Evolutionary conservation across 2,113 vertebrate genomes (phyloP).

Genomic region (Leucosticte australis): DNA sequence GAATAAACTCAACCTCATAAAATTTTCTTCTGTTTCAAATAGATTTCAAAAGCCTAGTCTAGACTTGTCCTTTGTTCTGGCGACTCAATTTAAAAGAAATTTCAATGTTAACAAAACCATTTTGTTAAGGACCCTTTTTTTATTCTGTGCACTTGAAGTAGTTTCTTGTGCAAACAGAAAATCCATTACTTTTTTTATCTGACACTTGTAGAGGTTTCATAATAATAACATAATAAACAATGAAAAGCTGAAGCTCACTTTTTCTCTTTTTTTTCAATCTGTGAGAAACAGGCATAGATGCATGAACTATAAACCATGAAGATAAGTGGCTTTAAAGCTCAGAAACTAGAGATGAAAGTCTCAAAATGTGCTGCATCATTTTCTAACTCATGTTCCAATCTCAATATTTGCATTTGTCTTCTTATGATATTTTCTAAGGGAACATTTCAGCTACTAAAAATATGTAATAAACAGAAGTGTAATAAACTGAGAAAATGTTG

Average conservation of each 20-base stretch:
- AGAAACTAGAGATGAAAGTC: not conserved
- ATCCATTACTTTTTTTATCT: not conserved
- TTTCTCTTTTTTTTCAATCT: not conserved
- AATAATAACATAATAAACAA: not conserved
- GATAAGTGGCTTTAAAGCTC: not conserved
- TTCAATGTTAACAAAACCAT: not conserved
- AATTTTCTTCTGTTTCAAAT: not conserved
- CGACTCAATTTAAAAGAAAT: not conserved
- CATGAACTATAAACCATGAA: not conserved
- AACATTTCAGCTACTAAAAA: not conserved
- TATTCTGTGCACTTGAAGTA: not conserved
- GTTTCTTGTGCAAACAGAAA: not conserved
- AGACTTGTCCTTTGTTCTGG: not conserved
- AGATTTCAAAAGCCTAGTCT: not conserved
- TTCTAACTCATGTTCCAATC: not conserved
- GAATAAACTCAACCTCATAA: not conserved
- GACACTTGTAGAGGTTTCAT: conserved; percentile 11
- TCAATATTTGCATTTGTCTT: not conserved
- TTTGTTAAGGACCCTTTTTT: not conserved
- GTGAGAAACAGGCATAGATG: not conserved
- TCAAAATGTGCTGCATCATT: not conserved
- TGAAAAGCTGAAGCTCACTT: not conserved
- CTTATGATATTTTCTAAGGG: not conserved
- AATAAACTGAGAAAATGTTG: not conserved
- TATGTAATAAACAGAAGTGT: not conserved